Percentiles rank a stretch among this genome's conserved stretches.
Conservation (phyloP, 2,113 vertebrate genomes). For the Phylloscopus trochiloides region DNA sequence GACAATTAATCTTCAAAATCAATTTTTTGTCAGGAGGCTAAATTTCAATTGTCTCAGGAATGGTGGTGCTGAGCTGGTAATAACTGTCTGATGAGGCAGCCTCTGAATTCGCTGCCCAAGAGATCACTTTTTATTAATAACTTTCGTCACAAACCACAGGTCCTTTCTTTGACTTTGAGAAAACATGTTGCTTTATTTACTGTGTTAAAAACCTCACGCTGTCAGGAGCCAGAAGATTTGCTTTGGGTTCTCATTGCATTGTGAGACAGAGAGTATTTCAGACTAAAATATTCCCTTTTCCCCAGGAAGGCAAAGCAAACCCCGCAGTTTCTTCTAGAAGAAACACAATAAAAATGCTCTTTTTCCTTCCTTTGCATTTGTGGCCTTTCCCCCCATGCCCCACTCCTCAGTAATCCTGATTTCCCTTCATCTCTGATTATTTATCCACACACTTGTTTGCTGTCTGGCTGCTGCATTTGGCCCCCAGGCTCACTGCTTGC, state of each 20-base stretch:
- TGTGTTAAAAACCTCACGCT: background rate
- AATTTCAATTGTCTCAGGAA: constrained; percentile 43
- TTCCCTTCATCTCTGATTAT: background rate
- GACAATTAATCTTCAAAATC: constrained; percentile 56
- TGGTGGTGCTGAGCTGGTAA: background rate
- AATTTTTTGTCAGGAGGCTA: constrained; percentile 48
- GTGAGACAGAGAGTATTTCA: background rate
- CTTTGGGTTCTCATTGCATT: background rate
- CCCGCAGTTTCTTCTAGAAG: background rate
- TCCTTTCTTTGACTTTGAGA: constrained; percentile 17
- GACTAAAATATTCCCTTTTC: background rate
- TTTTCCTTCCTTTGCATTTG: background rate
- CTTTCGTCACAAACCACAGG: background rate
- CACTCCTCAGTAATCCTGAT: background rate
- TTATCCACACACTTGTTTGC: background rate
- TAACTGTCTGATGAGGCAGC: constrained; percentile 7
- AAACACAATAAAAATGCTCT: background rate
- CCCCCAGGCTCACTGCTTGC: background rate
- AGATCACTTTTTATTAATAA: background rate
- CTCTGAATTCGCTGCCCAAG: background rate
- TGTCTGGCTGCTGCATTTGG: background rate
- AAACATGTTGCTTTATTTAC: constrained; percentile 2
- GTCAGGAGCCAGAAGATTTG: background rate
- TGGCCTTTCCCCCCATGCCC: background rate
- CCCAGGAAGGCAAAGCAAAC: background rate